Evolutionary conservation across 2,113 vertebrate genomes (phyloP), one percentile per base, ranked within the genome.

Genomic region (Pithys albifrons): DNA sequence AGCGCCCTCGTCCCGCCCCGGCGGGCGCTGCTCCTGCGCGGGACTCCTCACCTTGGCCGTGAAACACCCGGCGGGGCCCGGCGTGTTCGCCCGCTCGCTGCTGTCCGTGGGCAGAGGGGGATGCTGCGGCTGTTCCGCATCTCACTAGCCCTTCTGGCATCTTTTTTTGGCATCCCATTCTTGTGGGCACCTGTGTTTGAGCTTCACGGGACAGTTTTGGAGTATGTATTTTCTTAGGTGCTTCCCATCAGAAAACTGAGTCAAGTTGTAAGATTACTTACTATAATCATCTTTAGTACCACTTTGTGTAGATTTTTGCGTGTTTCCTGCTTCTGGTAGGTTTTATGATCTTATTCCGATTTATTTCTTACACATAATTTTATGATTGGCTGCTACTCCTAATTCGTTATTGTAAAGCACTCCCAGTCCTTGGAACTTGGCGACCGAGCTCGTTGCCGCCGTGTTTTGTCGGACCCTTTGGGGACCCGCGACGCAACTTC

Each of bases 121-220:
- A 1, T 2, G 39, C 10, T 46, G 39, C 3, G 5, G 54, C 0
- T 10, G 14, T 18, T 25, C 10, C 18, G 49, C 18, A 9, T 19
- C 0, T 3, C 13, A 0, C 12, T 33, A 6, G 1, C 3, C 4
- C 19, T 35, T 39, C 62, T 25, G 57, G 19, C 31, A 4, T 14
- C 52, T 23, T 5, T 5, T 24, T 28, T 27, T 12, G 28, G 2
- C 39, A 2, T 37, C 35, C 43, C 27, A 0, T 43, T 61, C 46
- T 23, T 23, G 31, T 1, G 28, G 17, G 14, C 22, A 25, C 7
- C 6, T 19, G 66, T 14, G 58, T 57, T 49, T 29, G 59, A 29
- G 1, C 19, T 4, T 27, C 27, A 5, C 10, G 7, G 23, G 23
- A 2, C 31, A 1, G 5, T 29, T 54, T n/a, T 28, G 27, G 45